Percentiles rank a stretch among this genome's conserved stretches.
Conservation (phyloP, 2,113 vertebrate genomes). For the Melanerpes aurifrons region DNA sequence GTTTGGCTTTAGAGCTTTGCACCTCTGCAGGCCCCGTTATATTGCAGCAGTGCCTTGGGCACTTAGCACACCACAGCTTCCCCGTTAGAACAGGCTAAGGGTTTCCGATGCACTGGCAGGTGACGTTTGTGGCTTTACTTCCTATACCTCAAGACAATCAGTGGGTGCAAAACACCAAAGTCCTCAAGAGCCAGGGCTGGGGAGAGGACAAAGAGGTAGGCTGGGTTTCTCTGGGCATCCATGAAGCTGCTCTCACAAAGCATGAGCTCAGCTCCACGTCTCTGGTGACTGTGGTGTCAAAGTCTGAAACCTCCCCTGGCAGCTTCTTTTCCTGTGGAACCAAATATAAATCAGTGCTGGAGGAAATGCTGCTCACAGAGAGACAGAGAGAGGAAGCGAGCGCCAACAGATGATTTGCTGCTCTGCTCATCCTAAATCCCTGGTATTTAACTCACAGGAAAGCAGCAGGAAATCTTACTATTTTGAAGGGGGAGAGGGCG, state of each 20-base stretch:
- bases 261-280: not conserved
- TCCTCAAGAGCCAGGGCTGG: not conserved
- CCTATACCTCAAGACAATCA: not conserved
- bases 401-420: conserved; percentile 61
- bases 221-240: not conserved
- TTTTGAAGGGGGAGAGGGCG: not conserved
- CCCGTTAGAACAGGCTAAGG: accelerated
- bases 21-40: not conserved
- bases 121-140: not conserved
- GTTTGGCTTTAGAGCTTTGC: not conserved
- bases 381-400: not conserved
- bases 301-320: not conserved
- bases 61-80: not conserved
- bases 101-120: not conserved
- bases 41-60: not conserved
- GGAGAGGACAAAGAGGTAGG: not conserved
- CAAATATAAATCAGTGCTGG: conserved; percentile 40
- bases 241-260: not conserved
- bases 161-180: not conserved
- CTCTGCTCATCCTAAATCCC: conserved; percentile 62
- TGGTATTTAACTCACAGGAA: conserved; percentile 55
- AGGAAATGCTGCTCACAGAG: conserved; percentile 38
- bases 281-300: not conserved
- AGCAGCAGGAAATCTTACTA: conserved; percentile 44
- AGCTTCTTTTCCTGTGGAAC: conserved; percentile 36